phyloP scores from a whole-genome alignment of 2,113 vertebrate genomes.

The Cryptotis parvus region DNA sequence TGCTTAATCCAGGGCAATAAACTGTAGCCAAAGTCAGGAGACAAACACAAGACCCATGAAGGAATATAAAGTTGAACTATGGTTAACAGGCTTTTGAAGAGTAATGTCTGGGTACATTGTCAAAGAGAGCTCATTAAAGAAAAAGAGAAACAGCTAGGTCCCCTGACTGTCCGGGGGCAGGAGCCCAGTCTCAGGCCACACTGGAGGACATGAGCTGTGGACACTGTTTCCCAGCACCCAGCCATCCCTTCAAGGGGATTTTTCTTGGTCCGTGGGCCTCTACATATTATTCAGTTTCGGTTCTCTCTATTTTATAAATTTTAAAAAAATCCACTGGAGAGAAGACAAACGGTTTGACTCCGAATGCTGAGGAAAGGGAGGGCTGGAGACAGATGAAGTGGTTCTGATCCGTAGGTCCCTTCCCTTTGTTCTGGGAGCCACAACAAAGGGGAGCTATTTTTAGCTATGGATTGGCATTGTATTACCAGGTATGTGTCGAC shows the following conservation, averaged over 20 bases:
- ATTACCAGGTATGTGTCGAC: constrained; percentile 66
- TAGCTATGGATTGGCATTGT: constrained; percentile 72
- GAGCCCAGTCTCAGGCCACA: constrained; percentile 57
- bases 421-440: constrained; percentile 62
- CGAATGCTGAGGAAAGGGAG: background rate
- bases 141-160: background rate
- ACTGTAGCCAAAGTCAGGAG: constrained; percentile 69
- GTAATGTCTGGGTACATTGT: background rate
- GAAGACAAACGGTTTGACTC: constrained; percentile 32
- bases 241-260: background rate
- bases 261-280: background rate
- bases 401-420: background rate
- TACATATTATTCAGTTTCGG: background rate
- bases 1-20: constrained; percentile 75
- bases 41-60: constrained; percentile 56
- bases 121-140: background rate
- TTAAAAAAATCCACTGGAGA: constrained; percentile 38
- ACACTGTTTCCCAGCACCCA: background rate
- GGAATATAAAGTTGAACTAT: constrained; percentile 69
- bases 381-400: constrained; percentile 26
- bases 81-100: constrained; percentile 67
- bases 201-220: rapidly evolving
- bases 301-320: background rate
- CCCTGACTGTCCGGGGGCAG: constrained; percentile 11
- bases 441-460: constrained; percentile 77